Evolutionary conservation across 2,113 vertebrate species (phyloP).

Genomic region (Scopus umbretta): DNA sequence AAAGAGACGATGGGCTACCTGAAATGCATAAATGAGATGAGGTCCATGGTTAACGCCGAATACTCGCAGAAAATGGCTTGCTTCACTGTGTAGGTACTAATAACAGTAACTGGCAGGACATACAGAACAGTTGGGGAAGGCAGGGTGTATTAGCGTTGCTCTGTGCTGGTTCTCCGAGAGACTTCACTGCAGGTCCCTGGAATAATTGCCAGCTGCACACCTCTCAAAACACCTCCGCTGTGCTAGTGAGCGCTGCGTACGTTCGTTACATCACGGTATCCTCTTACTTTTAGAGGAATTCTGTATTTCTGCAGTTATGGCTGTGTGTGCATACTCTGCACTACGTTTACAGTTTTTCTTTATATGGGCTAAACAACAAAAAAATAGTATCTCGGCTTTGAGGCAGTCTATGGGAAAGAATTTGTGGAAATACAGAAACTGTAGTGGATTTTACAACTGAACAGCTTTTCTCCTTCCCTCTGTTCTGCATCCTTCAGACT

Average conservation of each 20-base stretch:
- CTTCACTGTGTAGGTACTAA: neutral
- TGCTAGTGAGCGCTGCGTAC: neutral
- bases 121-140: neutral
- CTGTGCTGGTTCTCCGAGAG: neutral
- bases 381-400: neutral
- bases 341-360: neutral
- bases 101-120: rapidly evolving
- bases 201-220: neutral
- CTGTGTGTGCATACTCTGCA: neutral
- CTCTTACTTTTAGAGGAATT: neutral
- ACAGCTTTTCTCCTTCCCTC: neutral
- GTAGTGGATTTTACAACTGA: neutral
- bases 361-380: neutral
- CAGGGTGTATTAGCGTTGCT: neutral
- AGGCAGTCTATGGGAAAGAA: neutral
- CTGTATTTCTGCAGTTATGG: neutral
- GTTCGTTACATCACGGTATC: neutral
- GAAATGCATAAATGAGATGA: neutral
- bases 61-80: neutral
- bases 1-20: neutral
- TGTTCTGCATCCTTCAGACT: neutral
- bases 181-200: neutral
- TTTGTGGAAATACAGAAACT: neutral
- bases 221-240: neutral
- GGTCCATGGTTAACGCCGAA: rapidly evolving